Base-by-base conservation (phyloP, 37 sponge, comb jelly and placozoan genomes). In the Chondrosia reniformis region DNA sequence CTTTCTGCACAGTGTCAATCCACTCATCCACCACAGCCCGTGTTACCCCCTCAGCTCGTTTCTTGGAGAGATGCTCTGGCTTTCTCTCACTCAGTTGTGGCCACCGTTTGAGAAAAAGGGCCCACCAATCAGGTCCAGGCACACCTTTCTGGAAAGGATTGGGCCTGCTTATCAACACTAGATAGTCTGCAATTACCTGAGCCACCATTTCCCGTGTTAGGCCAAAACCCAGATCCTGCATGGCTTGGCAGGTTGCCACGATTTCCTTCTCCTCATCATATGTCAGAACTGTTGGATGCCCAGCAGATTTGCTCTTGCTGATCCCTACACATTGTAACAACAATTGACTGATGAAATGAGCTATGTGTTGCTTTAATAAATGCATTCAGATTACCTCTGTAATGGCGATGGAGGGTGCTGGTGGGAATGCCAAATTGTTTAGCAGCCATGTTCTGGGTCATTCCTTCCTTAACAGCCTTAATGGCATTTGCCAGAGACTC, bases 141-240 rank as follows among this genome's bases (percentile, higher is more conserved):
- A 57, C 46, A 4, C 82, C 78, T 4, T 69, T 25, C 0, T 32
- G 21, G 36, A 81, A 86, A 33, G 82, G 78, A 58, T 76, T 86
- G 3, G 82, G 78, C 9, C 49, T 33, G 52, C 49, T 28, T 31
- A 6, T 4, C 36, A 67, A 41, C 1, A n/a, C 22, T 21, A 86
- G 13, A 33, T 81, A 86, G 57, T 86, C 78, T 6, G 44, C 24
- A 21, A 86, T 77, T 22, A 86, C 79, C 38, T 75, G 55, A 22
- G 61, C 63, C 24, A 81, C 82, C 55, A 86, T 36, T 4, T 75
- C 81, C 56, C 69, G 61, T 1, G 86, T 85, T 3, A 81, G 73
- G n/a, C 77, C 78, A 81, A 80, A 86, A 0, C 87, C 87, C 5
- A 86, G 55, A 46, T 86, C 87, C 37, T 81, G 82, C 21, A 86